phyloP scores from a whole-genome alignment of 1,140 invertebrate species.

The Caenorhabditis tropicalis region DNA sequence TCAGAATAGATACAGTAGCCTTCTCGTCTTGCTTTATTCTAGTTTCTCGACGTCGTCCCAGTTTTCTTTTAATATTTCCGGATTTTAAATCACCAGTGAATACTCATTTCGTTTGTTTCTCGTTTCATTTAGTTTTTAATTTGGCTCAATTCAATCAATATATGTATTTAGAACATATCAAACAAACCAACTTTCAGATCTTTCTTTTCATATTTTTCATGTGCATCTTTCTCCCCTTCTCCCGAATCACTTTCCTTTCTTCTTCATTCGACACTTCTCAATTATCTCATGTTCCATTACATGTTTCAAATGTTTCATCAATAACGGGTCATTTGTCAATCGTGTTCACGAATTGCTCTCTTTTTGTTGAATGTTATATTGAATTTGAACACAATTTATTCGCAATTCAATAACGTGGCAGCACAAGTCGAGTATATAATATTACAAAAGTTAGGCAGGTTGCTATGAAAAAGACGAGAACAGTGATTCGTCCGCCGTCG shows the following conservation, averaged over 20 bases:
- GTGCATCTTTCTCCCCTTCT: background rate
- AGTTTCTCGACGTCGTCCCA: background rate
- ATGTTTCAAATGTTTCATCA: too few relatives aligned
- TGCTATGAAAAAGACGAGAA: background rate
- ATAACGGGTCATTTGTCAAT: too few relatives aligned
- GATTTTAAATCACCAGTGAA: background rate
- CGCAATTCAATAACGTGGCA: background rate
- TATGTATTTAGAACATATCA: conserved; percentile 30
- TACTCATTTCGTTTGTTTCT: too few relatives aligned
- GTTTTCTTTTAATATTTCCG: background rate
- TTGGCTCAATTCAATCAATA: background rate
- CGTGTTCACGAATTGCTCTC: too few relatives aligned
- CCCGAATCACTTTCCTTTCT: background rate
- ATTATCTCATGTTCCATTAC: too few relatives aligned
- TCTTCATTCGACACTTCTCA: too few relatives aligned
- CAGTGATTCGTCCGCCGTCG: background rate
- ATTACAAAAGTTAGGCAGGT: background rate
- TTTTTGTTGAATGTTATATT: too few relatives aligned
- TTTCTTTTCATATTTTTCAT: too few relatives aligned
- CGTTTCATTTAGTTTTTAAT: background rate
- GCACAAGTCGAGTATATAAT: background rate
- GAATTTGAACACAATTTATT: background rate
- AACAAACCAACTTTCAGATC: background rate
- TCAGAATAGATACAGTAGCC: too few relatives aligned
- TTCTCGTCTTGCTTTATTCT: background rate